phyloP scores from a whole-genome alignment of 2,797 vertebrate species.

The Scolopax rusticola region DNA sequence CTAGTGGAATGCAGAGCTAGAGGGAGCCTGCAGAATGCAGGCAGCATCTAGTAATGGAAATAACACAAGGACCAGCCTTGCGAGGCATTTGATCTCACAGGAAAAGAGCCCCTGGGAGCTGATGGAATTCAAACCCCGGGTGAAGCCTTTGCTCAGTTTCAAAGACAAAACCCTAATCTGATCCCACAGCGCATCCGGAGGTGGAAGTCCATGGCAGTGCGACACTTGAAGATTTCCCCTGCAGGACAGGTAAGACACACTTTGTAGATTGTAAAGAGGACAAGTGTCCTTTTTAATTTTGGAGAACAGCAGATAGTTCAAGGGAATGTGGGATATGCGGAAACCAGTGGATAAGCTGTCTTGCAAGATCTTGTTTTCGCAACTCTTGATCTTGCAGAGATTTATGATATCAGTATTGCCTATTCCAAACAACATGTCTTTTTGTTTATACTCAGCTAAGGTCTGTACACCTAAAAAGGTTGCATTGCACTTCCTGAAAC shows the following conservation, averaged over 20 bases:
- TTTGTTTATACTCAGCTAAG: not conserved
- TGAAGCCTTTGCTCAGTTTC: not conserved
- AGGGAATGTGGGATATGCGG: not conserved
- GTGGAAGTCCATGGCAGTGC: not conserved
- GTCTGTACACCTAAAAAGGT: not conserved
- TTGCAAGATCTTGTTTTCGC: not conserved
- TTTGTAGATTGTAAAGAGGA: not conserved
- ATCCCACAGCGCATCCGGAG: not conserved
- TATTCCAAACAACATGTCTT: not conserved
- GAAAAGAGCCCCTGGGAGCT: not conserved
- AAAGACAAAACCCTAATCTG: slow-evolving; percentile 16
- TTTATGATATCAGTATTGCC: not conserved
- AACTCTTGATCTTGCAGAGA: not conserved
- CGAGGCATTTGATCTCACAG: not conserved
- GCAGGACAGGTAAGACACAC: not conserved
- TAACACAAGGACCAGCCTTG: not conserved
- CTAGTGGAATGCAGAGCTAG: not conserved
- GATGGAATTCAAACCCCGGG: not conserved
- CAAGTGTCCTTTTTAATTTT: not conserved
- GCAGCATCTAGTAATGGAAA: not conserved
- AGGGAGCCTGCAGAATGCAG: not conserved
- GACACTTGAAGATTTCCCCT: not conserved
- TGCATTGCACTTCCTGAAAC: not conserved
- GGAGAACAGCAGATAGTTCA: not conserved
- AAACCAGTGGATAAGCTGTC: not conserved